Percentiles rank a stretch among this genome's conserved stretches.
Conservation (phyloP, 2,113 vertebrate genomes). For the Scalopus aquaticus region DNA sequence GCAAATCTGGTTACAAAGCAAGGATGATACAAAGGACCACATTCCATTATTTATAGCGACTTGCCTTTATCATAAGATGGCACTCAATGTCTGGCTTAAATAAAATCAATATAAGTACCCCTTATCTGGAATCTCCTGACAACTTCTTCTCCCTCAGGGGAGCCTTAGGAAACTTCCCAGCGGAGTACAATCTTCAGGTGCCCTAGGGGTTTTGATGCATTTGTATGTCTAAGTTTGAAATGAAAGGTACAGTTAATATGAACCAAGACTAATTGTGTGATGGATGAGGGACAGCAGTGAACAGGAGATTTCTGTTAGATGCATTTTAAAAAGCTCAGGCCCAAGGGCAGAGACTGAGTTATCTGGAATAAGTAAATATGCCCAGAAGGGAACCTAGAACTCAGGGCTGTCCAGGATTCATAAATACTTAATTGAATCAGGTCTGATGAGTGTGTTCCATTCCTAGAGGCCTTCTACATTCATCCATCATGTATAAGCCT, state of each 20-base stretch:
- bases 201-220: conserved; percentile 26
- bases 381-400: conserved; percentile 56
- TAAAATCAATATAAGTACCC: conserved; percentile 59
- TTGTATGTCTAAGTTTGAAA: conserved; percentile 43
- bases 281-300: neutral
- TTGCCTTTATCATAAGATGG: conserved; percentile 53
- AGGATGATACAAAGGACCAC: conserved; percentile 14
- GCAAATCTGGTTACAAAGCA: conserved; percentile 50
- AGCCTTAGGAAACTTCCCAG: neutral
- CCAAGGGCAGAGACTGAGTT: conserved; percentile 14
- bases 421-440: conserved; percentile 53
- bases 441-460: conserved; percentile 4
- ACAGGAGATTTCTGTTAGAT: conserved; percentile 33
- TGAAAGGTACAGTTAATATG: conserved; percentile 47
- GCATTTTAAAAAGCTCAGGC: conserved; percentile 57
- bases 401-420: conserved; percentile 3
- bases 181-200: neutral
- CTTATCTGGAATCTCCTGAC: conserved; percentile 49
- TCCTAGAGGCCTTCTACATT: neutral
- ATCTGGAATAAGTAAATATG: conserved; percentile 52
- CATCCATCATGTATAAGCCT: neutral
- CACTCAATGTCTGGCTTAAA: conserved; percentile 53
- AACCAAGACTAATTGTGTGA: conserved; percentile 12
- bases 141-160: neutral
- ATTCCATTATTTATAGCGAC: conserved; percentile 66